Base-by-base conservation (phyloP, 2,797 vertebrate species). In the Xenentodon cancila region DNA sequence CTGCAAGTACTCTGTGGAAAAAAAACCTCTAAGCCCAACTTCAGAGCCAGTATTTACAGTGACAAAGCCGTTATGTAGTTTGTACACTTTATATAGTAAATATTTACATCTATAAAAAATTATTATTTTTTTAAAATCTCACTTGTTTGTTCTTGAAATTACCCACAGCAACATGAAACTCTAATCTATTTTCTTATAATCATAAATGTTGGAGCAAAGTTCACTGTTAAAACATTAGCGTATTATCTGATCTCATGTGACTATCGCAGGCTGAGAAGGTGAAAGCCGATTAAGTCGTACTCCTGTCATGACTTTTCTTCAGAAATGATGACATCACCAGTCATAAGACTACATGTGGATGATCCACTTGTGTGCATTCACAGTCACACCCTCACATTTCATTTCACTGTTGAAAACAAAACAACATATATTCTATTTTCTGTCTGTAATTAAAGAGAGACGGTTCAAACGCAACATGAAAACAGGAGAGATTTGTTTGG, bases 261-360 rank as follows among this genome's bases (percentile, higher is more conserved):
- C 50, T 22, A 71, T 20, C 25, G 5, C 58, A 51, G 27, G 11
- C 15, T 17, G 50, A 37, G 6, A 52, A 27, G 47, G 30, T 27
- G 7, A 11, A 19, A 15, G 37, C 37, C 42, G 25, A 12, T 59
- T 0, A 12, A 43, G 54, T 80, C 75, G 80, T 56, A 68, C 42
- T 25, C 22, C 47, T 37, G 65, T 78, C 51, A 25, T 1, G 19
- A 51, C 50, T 40, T 49, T 66, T 63, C 64, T 53, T 63, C 19
- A 42, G 15, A 15, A 40, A 15, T 7, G 27, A 17, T 68, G 75
- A 74, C 21, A 56, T 76, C 57, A 64, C 0, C 18, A 7, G 44
- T 80, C 85, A 83, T 49, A 64, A 75, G 79, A 84, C 66, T 12
- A 2, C n/a, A 18, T 30, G 49, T n/a, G 34, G 42, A 25, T 3